Evolutionary conservation across 2,797 vertebrate species (phyloP).

Genomic region (Perodicticus potto): DNA sequence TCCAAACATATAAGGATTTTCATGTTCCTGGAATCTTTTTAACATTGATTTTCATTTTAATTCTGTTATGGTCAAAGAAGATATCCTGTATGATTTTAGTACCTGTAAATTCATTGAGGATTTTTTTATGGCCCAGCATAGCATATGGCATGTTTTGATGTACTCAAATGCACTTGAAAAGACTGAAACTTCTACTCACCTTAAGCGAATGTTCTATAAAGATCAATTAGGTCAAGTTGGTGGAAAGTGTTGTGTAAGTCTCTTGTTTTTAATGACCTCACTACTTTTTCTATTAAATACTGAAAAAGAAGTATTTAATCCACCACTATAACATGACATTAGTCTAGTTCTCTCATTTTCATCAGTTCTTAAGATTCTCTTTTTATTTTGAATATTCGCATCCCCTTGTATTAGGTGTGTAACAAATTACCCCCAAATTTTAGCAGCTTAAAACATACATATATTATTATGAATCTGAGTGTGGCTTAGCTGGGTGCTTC

Average conservation of each 20-base stretch:
- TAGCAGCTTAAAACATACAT: not conserved
- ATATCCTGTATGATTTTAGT: not conserved
- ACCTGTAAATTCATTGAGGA: not conserved
- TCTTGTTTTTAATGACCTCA: not conserved
- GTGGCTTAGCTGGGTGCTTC: not conserved
- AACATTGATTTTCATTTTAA: not conserved
- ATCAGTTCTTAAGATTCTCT: constrained; percentile 17
- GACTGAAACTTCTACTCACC: not conserved
- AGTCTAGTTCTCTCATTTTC: not conserved
- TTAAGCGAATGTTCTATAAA: not conserved
- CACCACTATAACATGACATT: not conserved
- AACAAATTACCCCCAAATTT: constrained; percentile 27
- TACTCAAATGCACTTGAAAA: not conserved
- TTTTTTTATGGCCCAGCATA: not conserved
- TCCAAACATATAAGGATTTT: not conserved
- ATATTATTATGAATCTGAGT: not conserved
- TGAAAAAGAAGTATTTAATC: not conserved
- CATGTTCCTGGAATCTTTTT: not conserved
- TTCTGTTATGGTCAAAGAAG: not conserved
- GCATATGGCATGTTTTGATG: not conserved
- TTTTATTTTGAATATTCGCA: not conserved
- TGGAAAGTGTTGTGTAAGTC: not conserved
- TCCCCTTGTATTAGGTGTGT: not conserved
- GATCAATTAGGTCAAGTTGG: not conserved
- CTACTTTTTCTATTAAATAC: not conserved